A percentile compares a stretch with the other conserved stretches of the same genome.
These are phyloP conservation scores for Oryzias javanicus DNA, from an alignment of 2,113 vertebrate species.

Conservation along the genomic window DNA sequence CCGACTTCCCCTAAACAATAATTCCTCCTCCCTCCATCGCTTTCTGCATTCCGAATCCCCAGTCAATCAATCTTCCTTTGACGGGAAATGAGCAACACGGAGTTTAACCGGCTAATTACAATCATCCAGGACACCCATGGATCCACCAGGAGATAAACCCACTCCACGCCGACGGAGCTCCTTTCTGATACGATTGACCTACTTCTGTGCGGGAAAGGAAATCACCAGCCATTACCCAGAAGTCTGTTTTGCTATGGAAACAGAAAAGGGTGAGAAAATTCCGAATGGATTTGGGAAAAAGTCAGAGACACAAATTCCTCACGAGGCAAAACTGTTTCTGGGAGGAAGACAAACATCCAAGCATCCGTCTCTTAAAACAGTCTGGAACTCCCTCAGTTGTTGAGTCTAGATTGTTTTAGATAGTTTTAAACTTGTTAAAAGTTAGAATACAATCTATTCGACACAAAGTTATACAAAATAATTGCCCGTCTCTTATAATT, in stretches of 20 bases:
- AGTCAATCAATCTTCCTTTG: conserved; percentile 29
- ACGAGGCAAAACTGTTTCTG: too few species aligned
- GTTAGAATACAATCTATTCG: too few species aligned
- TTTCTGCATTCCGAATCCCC: conserved; percentile 7
- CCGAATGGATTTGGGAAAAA: neutral
- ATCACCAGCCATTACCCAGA: conserved; percentile 28
- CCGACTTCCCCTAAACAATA: conserved; percentile 52
- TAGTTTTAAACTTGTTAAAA: too few species aligned
- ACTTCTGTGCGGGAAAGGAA: conserved; percentile 31
- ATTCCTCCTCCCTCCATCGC: conserved; percentile 45
- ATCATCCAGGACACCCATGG: conserved; percentile 19
- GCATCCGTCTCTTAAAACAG: too few species aligned
- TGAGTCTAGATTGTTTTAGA: too few species aligned
- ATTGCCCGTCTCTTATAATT: too few species aligned
- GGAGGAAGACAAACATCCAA: too few species aligned
- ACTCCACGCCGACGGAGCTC: conserved; percentile 8
- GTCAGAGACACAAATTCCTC: too few species aligned
- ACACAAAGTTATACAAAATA: too few species aligned
- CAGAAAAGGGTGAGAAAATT: neutral
- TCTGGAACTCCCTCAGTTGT: too few species aligned
- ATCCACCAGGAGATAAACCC: conserved; percentile 8
- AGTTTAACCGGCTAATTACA: conserved; percentile 16
- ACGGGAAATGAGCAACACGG: conserved; percentile 39
- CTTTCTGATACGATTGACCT: conserved; percentile 13
- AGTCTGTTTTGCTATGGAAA: conserved; percentile 11